These are phyloP conservation scores for Sylvilagus bachmani DNA, from an alignment of 2,113 vertebrate species.

Conservation along the genomic window DNA sequence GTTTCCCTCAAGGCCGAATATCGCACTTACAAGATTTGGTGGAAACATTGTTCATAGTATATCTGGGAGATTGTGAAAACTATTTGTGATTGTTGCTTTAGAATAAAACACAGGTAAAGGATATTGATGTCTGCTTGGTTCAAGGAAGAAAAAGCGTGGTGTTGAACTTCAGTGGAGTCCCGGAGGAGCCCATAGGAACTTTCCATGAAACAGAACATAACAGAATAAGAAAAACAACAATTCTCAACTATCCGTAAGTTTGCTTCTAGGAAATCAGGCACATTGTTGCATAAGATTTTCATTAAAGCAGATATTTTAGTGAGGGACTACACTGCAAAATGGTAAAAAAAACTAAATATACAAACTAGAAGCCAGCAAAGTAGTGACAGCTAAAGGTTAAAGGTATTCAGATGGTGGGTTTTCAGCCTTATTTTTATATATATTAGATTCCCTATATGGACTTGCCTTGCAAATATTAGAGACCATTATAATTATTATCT, in stretches of 20 bases:
- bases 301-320: not conserved
- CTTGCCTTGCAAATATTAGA: not conserved
- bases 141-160: not conserved
- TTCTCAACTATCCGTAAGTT: not conserved
- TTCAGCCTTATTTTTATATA: not conserved
- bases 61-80: not conserved
- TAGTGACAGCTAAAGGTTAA: not conserved
- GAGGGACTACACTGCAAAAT: not conserved
- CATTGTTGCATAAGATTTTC: not conserved
- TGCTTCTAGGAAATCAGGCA: not conserved
- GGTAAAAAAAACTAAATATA: not conserved
- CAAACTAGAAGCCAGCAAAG: not conserved
- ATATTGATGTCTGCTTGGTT: rapidly evolving
- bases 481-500: not conserved
- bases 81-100: not conserved
- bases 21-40: not conserved
- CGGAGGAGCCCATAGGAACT: not conserved
- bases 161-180: not conserved
- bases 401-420: not conserved
- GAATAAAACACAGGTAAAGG: not conserved
- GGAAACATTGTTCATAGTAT: not conserved
- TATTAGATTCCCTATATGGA: not conserved
- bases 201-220: not conserved
- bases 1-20: not conserved
- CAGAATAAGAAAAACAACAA: not conserved